These are phyloP conservation scores for Pristionchus exspectatus DNA, from an alignment of 2,888 invertebrate genomes.

Conservation along the genomic window DNA sequence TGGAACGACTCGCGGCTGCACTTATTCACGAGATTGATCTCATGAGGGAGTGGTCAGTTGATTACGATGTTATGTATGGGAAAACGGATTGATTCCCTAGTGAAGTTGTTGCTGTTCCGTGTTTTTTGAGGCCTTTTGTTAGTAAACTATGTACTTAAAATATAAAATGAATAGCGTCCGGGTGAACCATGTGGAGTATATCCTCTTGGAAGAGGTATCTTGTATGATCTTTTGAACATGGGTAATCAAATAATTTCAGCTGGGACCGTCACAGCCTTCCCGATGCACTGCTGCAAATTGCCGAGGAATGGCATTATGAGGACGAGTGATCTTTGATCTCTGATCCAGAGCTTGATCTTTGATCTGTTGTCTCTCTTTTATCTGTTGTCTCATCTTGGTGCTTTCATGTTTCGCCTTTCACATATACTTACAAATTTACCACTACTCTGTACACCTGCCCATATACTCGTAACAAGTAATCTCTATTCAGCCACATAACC, in stretches of 20 bases:
- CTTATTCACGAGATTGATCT: slow-evolving; percentile 68
- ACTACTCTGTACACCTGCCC: background rate
- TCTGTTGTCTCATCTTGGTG: slow-evolving; percentile 28
- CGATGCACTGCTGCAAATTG: background rate
- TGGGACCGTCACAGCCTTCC: slow-evolving; percentile 33
- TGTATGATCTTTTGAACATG: background rate
- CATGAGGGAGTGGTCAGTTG: slow-evolving; percentile 53
- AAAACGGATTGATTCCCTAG: too few relatives aligned
- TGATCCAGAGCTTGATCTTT: slow-evolving; percentile 14
- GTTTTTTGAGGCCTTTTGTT: background rate
- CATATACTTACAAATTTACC: slow-evolving; percentile 14
- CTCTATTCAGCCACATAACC: background rate
- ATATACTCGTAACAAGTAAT: background rate
- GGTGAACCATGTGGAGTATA: background rate
- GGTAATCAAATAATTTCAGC: background rate
- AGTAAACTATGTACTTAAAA: background rate
- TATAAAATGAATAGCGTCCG: background rate
- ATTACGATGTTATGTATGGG: slow-evolving; percentile 11
- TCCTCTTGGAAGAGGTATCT: background rate
- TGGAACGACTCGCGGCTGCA: slow-evolving; percentile 72
- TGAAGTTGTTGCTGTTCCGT: background rate
- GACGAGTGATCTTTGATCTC: slow-evolving; percentile 37
- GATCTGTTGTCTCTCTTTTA: background rate
- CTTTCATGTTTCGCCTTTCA: slow-evolving; percentile 31
- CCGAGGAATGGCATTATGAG: background rate